Base-by-base conservation (phyloP, 2,888 invertebrate genomes). In the Glaucopsyche alexis region DNA sequence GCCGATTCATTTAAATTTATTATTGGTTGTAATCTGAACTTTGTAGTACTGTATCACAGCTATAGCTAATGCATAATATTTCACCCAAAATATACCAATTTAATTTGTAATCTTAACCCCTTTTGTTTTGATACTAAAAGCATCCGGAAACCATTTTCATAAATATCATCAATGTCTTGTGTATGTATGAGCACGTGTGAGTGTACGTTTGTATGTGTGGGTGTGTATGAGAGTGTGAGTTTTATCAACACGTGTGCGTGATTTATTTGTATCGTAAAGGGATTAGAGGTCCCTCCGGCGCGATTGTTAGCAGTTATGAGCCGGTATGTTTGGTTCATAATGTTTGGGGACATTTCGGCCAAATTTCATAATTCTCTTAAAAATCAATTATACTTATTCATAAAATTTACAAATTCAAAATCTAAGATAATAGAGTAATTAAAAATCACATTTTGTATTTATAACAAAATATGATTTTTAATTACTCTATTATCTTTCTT, bases 191-290 rank as follows among this genome's bases (percentile, higher is more conserved):
- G 29, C 49, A 42, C 40, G 72, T 38, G 38, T 9, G 29, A 76
- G 73, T 76, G 76, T 77, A 29, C 76, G 76, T 13, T 5, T 29
- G 52, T 73, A 60, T 64, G 64, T 40, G 81, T 77, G 76, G 75
- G 77, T 73, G 69, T 75, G 77, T 75, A 1, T 29, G 29, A 29
- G 79, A 74, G 78, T 76, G 76, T 78, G 77, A 72, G 81, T 82
- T 83, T 91, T 92, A 92, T 91, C 90, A 91, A 87, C 92, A 92
- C 91, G 90, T 92, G 92, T 90, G 87, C 91, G 91, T 93, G 93
- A 93, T 93, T 92, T 93, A 93, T 91, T 85, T 92, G 91, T 92
- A 92, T 93, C 89, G 91, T 90, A 91, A 93, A 93, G 90, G 93
- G 91, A 92, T 93, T 93, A 91, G 89, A 85, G 77, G 82, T 83